Evolutionary conservation across 2,113 vertebrate species (phyloP), one percentile per base, ranked within the genome.

Genomic region (Haplotaxodon microlepis): DNA sequence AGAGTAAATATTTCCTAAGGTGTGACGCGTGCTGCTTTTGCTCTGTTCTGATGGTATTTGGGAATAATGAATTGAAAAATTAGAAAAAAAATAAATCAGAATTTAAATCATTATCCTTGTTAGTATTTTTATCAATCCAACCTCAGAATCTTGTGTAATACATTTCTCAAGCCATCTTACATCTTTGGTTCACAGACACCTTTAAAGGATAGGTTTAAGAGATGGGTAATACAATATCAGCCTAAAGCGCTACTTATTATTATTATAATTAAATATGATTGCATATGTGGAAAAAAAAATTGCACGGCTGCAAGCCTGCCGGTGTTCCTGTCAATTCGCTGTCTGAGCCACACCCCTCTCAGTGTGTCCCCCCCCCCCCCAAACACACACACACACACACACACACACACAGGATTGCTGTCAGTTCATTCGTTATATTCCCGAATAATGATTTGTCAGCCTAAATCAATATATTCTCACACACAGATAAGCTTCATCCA

Each of bases 271-370:
- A 34, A 31, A 27, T 12, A 53, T 40, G 50, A 45, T 31, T 7
- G 34, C 19, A 71, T 16, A 50, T 12, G 24, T 76, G 19, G n/a
- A 0, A 2, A 19, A 80, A 61, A 24, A 42, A 9, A 3, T 9
- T 82, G 63, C 36, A 81, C 21, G 66, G 5, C 19, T 21, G 45
- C 13, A 78, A 5, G 42, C 27, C 4, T 66, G 84, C 12, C 29
- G 19, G 84, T 24, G 11, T 83, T 66, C 66, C 61, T 84, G 79
- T 84, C 81, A 42, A 45, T 85, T 90, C 54, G 6, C 54, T 84
- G 86, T 87, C 85, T 69, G 84, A 51, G 54, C 89, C 93, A 85
- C 94, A 91, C 92, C 90, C 84, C 88, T 88, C 82, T 38, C 56
- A 38, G 50, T 21, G 54, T 10, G n/a, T 59, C 4, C n/a, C n/a